phyloP scores from a whole-genome alignment of 2,888 invertebrate genomes.

The Rotaria socialis region DNA sequence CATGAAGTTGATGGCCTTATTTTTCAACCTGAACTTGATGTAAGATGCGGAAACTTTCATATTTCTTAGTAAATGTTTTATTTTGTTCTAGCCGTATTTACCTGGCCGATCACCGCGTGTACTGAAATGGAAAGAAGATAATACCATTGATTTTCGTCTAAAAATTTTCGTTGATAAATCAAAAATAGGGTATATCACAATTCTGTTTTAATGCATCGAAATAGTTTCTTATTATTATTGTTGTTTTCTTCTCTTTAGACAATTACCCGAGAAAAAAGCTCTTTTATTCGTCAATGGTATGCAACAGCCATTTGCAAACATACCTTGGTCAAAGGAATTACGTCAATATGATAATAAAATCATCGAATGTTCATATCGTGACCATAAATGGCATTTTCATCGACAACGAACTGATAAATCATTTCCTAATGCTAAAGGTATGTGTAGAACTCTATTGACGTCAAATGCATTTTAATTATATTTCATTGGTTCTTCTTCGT shows the following conservation, averaged over 20 bases:
- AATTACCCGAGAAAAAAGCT: slow-evolving; percentile 67
- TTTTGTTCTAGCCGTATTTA: slow-evolving; percentile 68
- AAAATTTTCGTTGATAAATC: slow-evolving; percentile 68
- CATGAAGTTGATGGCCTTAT: slow-evolving; percentile 97
- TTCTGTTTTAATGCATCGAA: background rate
- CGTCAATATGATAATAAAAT: slow-evolving; percentile 67
- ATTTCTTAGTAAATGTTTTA: background rate
- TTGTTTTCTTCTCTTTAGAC: slow-evolving; percentile 61
- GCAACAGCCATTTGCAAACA: slow-evolving; percentile 68
- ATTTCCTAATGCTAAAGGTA: slow-evolving; percentile 69
- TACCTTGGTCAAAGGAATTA: slow-evolving; percentile 56
- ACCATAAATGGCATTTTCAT: slow-evolving; percentile 80
- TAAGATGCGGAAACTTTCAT: slow-evolving; percentile 54
- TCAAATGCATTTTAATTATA: background rate
- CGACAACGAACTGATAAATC: slow-evolving; percentile 92
- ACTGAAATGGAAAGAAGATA: slow-evolving; percentile 95
- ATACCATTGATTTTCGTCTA: slow-evolving; percentile 90
- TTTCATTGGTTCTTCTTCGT: background rate
- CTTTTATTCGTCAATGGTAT: slow-evolving; percentile 71
- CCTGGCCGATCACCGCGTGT: slow-evolving; percentile 77
- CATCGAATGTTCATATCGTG: slow-evolving; percentile 78
- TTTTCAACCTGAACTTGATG: slow-evolving; percentile 83
- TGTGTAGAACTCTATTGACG: background rate
- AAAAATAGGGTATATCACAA: slow-evolving; percentile 54
- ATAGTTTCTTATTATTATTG: background rate